These are phyloP conservation scores for Charina bottae DNA, from an alignment of 2,113 vertebrate genomes.

Conservation along the genomic window DNA sequence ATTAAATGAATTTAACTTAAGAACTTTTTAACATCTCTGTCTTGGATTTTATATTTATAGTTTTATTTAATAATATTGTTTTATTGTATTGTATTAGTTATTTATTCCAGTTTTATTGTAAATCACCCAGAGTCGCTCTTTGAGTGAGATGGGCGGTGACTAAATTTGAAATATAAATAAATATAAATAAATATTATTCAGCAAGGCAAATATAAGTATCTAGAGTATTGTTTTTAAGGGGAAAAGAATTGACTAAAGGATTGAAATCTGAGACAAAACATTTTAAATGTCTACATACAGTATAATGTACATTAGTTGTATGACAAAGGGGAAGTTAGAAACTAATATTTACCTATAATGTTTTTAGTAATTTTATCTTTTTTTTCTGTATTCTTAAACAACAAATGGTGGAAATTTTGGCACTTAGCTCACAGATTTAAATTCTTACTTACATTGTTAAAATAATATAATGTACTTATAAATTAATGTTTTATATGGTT, in stretches of 20 bases:
- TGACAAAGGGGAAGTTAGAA: neutral
- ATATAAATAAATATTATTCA: neutral
- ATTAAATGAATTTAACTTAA: no score
- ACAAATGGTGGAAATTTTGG: neutral
- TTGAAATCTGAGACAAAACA: neutral
- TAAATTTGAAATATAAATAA: no score
- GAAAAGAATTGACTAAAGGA: neutral
- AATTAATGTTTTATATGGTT: no score
- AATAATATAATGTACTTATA: neutral
- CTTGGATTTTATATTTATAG: no score
- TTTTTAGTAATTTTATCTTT: neutral
- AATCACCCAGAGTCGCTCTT: no score
- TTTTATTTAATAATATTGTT: no score
- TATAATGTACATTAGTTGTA: no score
- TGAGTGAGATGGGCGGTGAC: neutral
- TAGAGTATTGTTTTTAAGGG: neutral
- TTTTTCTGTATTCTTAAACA: neutral
- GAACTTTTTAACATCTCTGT: no score
- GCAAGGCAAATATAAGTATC: neutral
- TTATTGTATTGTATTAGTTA: no score
- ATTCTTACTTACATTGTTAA: neutral
- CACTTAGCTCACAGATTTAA: neutral
- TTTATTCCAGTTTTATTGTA: no score
- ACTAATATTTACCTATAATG: neutral
- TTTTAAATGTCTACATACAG: neutral